Evolutionary conservation across 2,113 vertebrate genomes (phyloP).

Genomic region (Oncorhynchus mykiss): DNA sequence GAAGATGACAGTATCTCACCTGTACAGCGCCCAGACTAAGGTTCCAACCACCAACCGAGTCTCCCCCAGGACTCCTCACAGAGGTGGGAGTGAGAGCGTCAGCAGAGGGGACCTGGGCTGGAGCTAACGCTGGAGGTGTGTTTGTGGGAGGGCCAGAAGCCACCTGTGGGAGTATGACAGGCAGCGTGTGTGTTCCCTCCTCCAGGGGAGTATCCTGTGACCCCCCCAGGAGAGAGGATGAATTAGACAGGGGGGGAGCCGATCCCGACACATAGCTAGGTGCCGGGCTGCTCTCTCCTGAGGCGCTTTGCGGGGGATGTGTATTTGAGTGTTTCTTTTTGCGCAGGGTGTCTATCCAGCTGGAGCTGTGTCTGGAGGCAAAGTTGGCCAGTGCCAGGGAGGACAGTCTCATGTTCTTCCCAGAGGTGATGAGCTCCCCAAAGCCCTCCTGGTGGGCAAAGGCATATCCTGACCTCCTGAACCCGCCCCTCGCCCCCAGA

Average conservation of each 20-base stretch:
- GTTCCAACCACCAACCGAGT: conserved; percentile 58
- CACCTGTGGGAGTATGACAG: conserved; percentile 20
- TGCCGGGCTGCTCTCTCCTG: conserved; percentile 62
- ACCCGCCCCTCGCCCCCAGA: conserved; percentile 68
- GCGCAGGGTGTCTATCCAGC: conserved; percentile 90
- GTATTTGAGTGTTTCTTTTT: conserved; percentile 77
- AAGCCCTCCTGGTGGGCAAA: conserved; percentile 96
- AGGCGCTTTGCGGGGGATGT: conserved; percentile 47
- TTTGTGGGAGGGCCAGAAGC: conserved; percentile 8
- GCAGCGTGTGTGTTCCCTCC: conserved; percentile 37
- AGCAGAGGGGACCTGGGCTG: conserved; percentile 23
- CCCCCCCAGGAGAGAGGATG: conserved; percentile 62
- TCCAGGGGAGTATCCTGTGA: conserved; percentile 60
- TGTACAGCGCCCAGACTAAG: conserved; percentile 60
- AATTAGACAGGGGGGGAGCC: conserved; percentile 62
- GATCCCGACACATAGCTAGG: conserved; percentile 52
- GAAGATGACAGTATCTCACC: conserved; percentile 50
- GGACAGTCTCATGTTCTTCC: conserved; percentile 93
- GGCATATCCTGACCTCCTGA: conserved; percentile 86
- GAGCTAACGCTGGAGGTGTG: conserved; percentile 18
- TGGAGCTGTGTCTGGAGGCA: conserved; percentile 77
- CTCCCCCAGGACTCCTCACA: conserved; percentile 41
- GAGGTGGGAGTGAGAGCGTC: conserved; percentile 20
- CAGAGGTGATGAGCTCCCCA: conserved; percentile 92
- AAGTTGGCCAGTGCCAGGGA: conserved; percentile 84